Evolutionary conservation across 2,113 vertebrate genomes (phyloP), one percentile per base, ranked within the genome.

Genomic region (Lagopus muta): DNA sequence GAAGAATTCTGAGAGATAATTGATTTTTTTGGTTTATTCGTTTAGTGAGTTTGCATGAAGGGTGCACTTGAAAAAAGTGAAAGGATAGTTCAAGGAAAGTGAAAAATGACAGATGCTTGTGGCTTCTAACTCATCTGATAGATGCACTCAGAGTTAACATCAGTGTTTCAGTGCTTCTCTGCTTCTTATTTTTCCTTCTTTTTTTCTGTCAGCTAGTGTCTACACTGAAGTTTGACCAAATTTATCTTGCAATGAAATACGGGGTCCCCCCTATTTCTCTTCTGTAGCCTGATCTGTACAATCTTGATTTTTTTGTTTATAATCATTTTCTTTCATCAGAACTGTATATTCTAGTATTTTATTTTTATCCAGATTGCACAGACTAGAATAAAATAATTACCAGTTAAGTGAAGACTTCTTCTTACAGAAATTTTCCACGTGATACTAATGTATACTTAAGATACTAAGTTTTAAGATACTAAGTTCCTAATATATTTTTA

Each of bases 91-190:
- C 74, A 69, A 81, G 16, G 40, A 34, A 88, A 94, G 48, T 73
- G 78, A 93, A 94, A 94, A 89, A 91, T 74, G 34, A 87, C 30
- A 27, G 8, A 73, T 88, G 21, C 50, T 54, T 80, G 71, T 18
- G 64, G 50, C 16, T 89, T 82, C 67, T 89, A 89, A 94, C 89
- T 82, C 82, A 91, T 85, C 89, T 92, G 92, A 92, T 42, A 79
- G 62, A 86, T 89, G 38, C 8, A 28, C n/a, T 92, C 48, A 80
- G 64, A 70, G 32, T 69, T 55, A 69, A 57, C 13, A 85, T 36
- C 52, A 19, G 20, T 3, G 2, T 69, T 91, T 82, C 66, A n/a
- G 27, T 27, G 34, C 60, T 67, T 58, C 54, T 65, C 27, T 5
- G 1, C 0, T 34, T 43, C 24, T 34, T 8, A 19, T 28, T 60